Evolutionary conservation across 2,888 invertebrate species (phyloP), one percentile per base, ranked within the genome.

Genomic region (Lysandra coridon): DNA sequence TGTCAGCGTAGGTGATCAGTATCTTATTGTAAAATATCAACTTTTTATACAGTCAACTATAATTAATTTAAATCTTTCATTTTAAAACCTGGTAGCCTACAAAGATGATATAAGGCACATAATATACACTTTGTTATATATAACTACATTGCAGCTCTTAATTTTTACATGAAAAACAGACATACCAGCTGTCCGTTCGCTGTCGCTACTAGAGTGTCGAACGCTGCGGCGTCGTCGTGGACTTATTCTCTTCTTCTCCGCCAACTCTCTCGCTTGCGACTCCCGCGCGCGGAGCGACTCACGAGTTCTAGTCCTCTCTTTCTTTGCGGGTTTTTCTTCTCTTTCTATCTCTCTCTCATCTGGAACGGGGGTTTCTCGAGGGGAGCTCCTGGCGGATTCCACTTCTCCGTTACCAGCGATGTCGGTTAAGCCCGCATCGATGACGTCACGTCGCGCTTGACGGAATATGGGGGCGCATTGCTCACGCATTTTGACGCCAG

Each of bases 401-500:
- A 83, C 86, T 81, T 85, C 86, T 0, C 89, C 90, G 7, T 76
- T 79, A 12, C 91, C 89, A 1, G 87, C 91, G 12, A 93, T 86
- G 30, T 87, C 88, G 2, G 89, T 82, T 83, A 96, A 92, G 0
- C 97, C 97, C 1, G 96, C 95, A 30, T 93, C 91, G 80, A 96
- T 95, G 23, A 97, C 95, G 85, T 98, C 97, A 82, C 97, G 96
- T 0, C 97, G 95, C 10, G 97, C 97, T 86, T 97, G 96, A 1
- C 97, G 96, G 86, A 99, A 97, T 74, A 99, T 95, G 0, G 96
- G 95, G 37, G 96, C 95, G 80, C 98, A 98, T 91, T 98, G 98
- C 84, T 99, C 99, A 64, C 98, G 96, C 97, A 99, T 97, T 86
- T 97, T 97, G 1, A 98, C 94, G 0, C 98, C 99, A 1, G 98